Evolutionary conservation across 2,888 invertebrate species (phyloP), one percentile per base, ranked within the genome.

Genomic region (Carcina quercana): DNA sequence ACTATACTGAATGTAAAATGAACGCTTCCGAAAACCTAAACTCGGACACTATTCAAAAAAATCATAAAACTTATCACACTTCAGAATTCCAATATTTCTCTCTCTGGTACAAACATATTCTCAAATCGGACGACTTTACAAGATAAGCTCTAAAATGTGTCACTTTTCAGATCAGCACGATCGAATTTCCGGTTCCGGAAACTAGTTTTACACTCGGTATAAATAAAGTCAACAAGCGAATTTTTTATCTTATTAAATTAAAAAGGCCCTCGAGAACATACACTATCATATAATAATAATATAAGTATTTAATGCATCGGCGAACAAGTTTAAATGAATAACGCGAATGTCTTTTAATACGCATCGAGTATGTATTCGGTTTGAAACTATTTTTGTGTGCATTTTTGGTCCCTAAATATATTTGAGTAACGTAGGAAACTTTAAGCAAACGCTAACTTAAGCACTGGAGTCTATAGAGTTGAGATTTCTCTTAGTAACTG

Each of bases 171-270:
- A n/a, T n/a, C n/a, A n/a, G n/a, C n/a, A n/a, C n/a, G n/a, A n/a
- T n/a, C n/a, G n/a, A n/a, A n/a, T n/a, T n/a, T n/a, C n/a, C n/a
- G n/a, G n/a, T n/a, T n/a, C n/a, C n/a, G n/a, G n/a, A n/a, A n/a
- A n/a, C n/a, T n/a, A n/a, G n/a, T n/a, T n/a, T n/a, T n/a, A n/a
- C n/a, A n/a, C n/a, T n/a, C n/a, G n/a, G 64, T 63, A 70, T 72
- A 76, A 75, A 76, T 69, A 72, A 76, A 76, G 61, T 78, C 69
- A 78, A 79, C 73, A 74, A 79, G 78, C 79, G 61, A 75, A 67
- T 65, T 60, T 55, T 67, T 61, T 65, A 68, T 59, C 73, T 68
- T 74, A 71, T 63, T 59, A 67, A 80, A 80, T 72, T 70, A 70
- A 75, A 67, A 78, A 80, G 78, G 79, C 78, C 79, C 50, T 69